Percentiles rank a stretch among this genome's conserved stretches.
phyloP scores from a whole-genome alignment of 35 echinoderm and acorn worm genomes.

The Patiria miniata region DNA sequence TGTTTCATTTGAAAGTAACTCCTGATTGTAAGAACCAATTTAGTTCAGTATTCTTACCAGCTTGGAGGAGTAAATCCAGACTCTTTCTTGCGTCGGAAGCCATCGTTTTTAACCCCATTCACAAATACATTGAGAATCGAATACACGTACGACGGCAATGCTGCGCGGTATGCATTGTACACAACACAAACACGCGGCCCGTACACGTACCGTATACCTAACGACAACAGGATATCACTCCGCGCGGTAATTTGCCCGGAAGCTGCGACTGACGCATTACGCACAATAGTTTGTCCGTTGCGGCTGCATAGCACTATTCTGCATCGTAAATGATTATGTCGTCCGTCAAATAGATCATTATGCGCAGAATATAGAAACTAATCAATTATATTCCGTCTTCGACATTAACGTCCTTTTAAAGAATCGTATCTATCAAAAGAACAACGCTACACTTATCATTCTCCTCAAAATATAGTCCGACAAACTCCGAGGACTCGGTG shows the following conservation, averaged over 20 bases:
- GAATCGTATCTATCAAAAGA: too few relatives aligned
- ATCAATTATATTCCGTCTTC: too few relatives aligned
- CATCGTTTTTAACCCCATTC: conserved; percentile 35
- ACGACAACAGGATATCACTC: conserved; percentile 45
- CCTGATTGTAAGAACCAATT: background rate
- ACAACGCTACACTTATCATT: too few relatives aligned
- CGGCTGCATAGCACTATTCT: too few relatives aligned
- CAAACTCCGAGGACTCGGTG: too few relatives aligned
- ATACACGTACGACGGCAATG: too few relatives aligned
- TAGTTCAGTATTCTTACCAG: conserved; percentile 57
- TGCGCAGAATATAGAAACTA: too few relatives aligned
- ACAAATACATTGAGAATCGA: conserved; percentile 3
- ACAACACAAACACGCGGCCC: conserved; percentile 24
- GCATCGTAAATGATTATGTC: too few relatives aligned
- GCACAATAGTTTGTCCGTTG: too few relatives aligned
- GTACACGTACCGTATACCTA: background rate
- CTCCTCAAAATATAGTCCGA: too few relatives aligned
- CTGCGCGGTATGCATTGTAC: background rate
- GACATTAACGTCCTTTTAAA: too few relatives aligned
- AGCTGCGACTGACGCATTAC: background rate
- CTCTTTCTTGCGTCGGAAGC: conserved; percentile 59
- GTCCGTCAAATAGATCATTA: too few relatives aligned
- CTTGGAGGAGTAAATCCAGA: conserved; percentile 82
- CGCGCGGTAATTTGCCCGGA: conserved; percentile 77
- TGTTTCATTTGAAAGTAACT: background rate